Evolutionary conservation across 2,113 vertebrate species (phyloP).

Genomic region (Salminus brasiliensis): DNA sequence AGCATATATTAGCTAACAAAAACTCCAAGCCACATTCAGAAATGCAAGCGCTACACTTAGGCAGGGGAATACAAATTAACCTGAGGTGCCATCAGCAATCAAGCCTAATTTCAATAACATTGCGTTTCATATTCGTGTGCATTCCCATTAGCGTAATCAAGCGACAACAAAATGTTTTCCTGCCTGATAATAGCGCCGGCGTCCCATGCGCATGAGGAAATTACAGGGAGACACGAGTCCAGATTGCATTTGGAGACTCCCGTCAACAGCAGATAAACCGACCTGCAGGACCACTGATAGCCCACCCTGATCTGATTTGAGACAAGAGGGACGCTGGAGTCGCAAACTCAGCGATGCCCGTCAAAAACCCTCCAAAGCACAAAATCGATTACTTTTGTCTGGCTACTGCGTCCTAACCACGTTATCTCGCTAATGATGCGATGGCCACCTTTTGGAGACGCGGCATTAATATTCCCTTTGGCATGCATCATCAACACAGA

Average conservation of each 20-base stretch:
- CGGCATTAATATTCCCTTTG: slow-evolving; percentile 43
- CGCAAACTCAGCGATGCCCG: slow-evolving; percentile 26
- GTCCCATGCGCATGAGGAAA: slow-evolving; percentile 29
- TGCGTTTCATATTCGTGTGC: slow-evolving; percentile 76
- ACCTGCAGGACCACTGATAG: slow-evolving; percentile 26
- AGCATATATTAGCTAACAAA: slow-evolving; percentile 20
- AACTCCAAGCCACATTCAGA: slow-evolving; percentile 59
- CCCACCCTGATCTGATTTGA: slow-evolving; percentile 30
- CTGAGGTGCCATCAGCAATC: slow-evolving; percentile 80
- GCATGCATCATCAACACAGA: slow-evolving; percentile 29
- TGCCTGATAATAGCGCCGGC: slow-evolving; percentile 71
- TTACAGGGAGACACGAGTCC: slow-evolving; percentile 40
- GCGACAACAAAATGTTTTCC: slow-evolving; percentile 78
- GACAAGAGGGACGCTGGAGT: background rate
- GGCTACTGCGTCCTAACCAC: slow-evolving; percentile 23
- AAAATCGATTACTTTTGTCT: slow-evolving; percentile 34
- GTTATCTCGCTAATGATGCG: slow-evolving; percentile 44
- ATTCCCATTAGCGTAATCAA: slow-evolving; percentile 80
- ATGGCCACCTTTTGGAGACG: slow-evolving; percentile 23
- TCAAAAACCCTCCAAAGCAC: slow-evolving; percentile 21
- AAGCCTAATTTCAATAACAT: slow-evolving; percentile 82
- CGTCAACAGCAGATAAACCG: slow-evolving; percentile 27
- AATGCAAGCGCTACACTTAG: slow-evolving; percentile 66
- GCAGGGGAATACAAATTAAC: slow-evolving; percentile 79
- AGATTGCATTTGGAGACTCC: slow-evolving; percentile 47